These are phyloP conservation scores for Brachylomia viminalis DNA, from an alignment of 2,888 invertebrate genomes.

Conservation along the genomic window DNA sequence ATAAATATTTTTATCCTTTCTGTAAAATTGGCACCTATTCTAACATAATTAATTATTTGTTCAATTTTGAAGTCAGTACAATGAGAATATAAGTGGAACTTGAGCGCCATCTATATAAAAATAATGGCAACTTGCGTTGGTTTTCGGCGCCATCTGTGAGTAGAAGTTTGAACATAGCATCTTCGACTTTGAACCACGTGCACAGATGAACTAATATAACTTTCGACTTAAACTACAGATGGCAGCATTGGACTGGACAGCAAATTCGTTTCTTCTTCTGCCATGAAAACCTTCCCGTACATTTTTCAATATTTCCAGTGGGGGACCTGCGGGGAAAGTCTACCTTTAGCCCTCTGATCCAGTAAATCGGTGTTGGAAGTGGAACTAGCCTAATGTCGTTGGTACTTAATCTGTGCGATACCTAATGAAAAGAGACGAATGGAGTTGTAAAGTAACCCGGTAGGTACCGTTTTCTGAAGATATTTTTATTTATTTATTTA, in stretches of 20 bases:
- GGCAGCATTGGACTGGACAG: not conserved
- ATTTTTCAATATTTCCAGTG: not conserved
- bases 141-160: conserved; percentile 39
- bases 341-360: not conserved
- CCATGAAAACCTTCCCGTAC: not conserved
- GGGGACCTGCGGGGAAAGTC: not conserved
- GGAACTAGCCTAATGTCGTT: not conserved
- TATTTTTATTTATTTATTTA: too few species aligned
- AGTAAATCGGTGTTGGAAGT: not conserved
- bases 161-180: not conserved
- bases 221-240: conserved; percentile 23
- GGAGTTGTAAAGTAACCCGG: not conserved
- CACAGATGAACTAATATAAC: not conserved
- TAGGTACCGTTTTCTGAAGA: not conserved
- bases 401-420: not conserved
- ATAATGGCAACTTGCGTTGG: fast-evolving
- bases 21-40: too few species aligned
- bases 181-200: not conserved
- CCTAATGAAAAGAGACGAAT: not conserved
- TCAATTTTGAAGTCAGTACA: not conserved
- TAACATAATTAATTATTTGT: not conserved
- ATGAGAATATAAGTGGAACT: conserved; percentile 15
- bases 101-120: conserved; percentile 30
- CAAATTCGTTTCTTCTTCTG: too few species aligned
- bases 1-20: fast-evolving